phyloP scores from a whole-genome alignment of 2,888 invertebrate genomes.

The Therioaphis trifolii region DNA sequence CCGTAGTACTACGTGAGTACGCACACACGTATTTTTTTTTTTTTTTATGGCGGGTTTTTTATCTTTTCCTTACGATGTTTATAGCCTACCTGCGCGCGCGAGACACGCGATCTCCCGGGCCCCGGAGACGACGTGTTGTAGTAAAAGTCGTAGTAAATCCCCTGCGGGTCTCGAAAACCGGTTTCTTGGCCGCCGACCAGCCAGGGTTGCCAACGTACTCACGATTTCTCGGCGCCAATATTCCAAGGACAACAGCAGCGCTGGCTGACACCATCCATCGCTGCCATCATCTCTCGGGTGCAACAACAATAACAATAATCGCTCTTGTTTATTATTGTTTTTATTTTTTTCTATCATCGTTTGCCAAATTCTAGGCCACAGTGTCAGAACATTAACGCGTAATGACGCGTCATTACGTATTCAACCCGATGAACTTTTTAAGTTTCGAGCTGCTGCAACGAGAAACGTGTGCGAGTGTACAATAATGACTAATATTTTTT shows the following conservation, averaged over 20 bases:
- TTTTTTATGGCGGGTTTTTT: conserved; percentile 44
- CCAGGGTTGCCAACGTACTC: conserved; percentile 54
- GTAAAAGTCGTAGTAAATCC: conserved; percentile 63
- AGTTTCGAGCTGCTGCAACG: not conserved
- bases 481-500: not conserved
- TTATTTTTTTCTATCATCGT: not conserved
- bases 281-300: not conserved
- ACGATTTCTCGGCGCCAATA: conserved; percentile 49
- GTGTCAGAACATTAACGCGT: conserved; percentile 23
- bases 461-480: not conserved
- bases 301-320: not conserved
- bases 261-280: not conserved
- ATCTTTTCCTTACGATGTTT: conserved; percentile 34
- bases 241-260: conserved; percentile 39
- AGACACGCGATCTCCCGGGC: conserved; percentile 39
- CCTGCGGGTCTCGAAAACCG: conserved; percentile 59
- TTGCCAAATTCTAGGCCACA: conserved; percentile 39
- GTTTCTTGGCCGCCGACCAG: conserved; percentile 32
- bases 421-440: not conserved
- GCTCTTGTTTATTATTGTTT: conserved; percentile 25
- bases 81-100: conserved; percentile 35
- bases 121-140: not conserved
- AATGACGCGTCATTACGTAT: not conserved
- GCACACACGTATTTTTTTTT: conserved; percentile 6
- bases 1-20: not conserved